Evolutionary conservation across 2,113 vertebrate species (phyloP).

Genomic region (Athene cunicularia): DNA sequence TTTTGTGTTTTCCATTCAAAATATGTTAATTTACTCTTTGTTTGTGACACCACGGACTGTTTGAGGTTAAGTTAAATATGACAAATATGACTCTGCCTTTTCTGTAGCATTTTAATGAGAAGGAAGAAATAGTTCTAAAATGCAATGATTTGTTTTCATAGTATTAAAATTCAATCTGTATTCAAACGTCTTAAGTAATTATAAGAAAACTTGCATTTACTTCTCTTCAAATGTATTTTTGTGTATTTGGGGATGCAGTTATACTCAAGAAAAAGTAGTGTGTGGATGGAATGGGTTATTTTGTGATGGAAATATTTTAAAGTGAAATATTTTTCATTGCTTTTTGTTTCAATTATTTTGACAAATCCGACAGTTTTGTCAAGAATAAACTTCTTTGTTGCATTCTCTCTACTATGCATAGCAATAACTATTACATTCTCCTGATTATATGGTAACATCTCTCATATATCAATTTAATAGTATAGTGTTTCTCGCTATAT

Average conservation of each 20-base stretch:
- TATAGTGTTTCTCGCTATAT: background rate
- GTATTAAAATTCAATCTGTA: background rate
- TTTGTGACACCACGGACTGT: background rate
- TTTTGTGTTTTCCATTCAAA: slow-evolving; percentile 30
- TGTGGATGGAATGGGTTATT: background rate
- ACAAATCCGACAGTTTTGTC: background rate
- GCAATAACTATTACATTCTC: background rate
- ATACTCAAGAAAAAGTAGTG: background rate
- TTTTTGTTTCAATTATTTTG: background rate
- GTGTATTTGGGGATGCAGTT: background rate
- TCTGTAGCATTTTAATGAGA: background rate
- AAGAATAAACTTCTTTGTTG: background rate
- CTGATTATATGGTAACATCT: background rate
- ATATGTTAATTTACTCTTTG: slow-evolving; percentile 2
- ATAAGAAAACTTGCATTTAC: background rate
- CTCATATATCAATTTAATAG: background rate
- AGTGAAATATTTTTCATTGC: background rate
- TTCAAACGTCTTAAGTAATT: background rate
- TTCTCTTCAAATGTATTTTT: background rate
- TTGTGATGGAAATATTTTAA: background rate
- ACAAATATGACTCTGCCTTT: background rate
- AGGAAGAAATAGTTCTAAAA: background rate
- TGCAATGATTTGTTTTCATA: background rate
- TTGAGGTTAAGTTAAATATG: slow-evolving; percentile 15
- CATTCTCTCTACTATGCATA: background rate